A percentile compares a stretch with the other conserved stretches of the same genome.
Conservation (phyloP, 2,113 vertebrate species). For the Penelope pileata region DNA sequence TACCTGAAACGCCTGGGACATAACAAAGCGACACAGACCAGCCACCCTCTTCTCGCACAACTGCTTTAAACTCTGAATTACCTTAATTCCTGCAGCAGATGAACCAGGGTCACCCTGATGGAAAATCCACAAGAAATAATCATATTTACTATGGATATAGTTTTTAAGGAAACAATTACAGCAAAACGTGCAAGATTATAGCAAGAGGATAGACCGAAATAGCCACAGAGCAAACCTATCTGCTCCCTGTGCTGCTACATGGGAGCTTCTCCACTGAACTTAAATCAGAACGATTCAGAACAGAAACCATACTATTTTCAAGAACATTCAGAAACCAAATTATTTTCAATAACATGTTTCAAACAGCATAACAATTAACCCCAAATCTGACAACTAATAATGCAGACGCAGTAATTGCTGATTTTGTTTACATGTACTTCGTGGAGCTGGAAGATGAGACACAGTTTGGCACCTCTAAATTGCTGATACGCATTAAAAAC, state of each 20-base stretch:
- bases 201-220: neutral
- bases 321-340: neutral
- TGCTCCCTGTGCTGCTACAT: neutral
- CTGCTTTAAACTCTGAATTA: conserved; percentile 58
- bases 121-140: conserved; percentile 67
- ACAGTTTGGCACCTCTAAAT: neutral
- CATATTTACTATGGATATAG: neutral
- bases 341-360: neutral
- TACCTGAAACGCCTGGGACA: neutral
- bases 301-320: neutral
- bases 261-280: neutral
- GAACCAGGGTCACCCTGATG: conserved; percentile 93
- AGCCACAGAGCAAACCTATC: neutral
- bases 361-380: neutral
- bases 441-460: neutral
- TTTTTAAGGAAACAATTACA: neutral
- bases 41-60: neutral
- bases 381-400: neutral
- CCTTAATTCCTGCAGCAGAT: conserved; percentile 98
- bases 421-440: neutral
- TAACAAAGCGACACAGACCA: neutral
- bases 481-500: neutral
- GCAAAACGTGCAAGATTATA: neutral
- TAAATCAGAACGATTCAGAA: neutral
- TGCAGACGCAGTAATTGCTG: neutral